Evolutionary conservation across 1,140 invertebrate genomes (phyloP), one percentile per base, ranked within the genome.

Genomic region (Micrasema longulum): DNA sequence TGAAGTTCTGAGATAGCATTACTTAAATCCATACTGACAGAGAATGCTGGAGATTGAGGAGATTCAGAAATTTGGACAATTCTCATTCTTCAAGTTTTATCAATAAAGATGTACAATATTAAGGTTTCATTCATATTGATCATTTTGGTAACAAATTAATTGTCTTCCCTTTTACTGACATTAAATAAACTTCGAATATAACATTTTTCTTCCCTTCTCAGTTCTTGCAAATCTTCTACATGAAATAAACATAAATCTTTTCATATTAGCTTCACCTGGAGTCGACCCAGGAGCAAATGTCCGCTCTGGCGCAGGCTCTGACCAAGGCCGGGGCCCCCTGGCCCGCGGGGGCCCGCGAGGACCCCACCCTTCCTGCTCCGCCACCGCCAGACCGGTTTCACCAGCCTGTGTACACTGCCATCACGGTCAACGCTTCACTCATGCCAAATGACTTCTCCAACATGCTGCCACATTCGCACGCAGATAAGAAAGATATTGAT

Each of bases 401-500:
- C 84, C 87, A 97, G 63, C 85, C 95, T 18, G 88, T 88, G 22
- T 97, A 94, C 92, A 89, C 91, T 20, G 91, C 93, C 78, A 94
- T 97, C 78, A 96, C 96, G 79, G 84, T 84, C 45, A 91, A 91
- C n/a, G 91, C 96, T 79, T 87, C 92, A 16, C 95, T 91, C 79
- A 86, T 92, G 77, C 87, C 90, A 5, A 89, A 89, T 77, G 91
- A 93, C 77, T 90, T 90, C 77, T 83, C 83, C 41, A 89, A 87
- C 52, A 77, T 91, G 1, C 82, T 83, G 48, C 77, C 85, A 48
- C 83, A 91, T 38, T 48, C 35, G 20, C 43, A 67, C 35, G 64
- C 64, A 38, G 64, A 67, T 52, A 35, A 53, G 48, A 67, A 67
- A 36, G 64, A 67, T 41, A 67, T 67, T n/a, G 47, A 67, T 22